A percentile compares a stretch with the other conserved stretches of the same genome.
These are phyloP conservation scores for Upupa epops DNA, from an alignment of 2,113 vertebrate species.

Conservation along the genomic window DNA sequence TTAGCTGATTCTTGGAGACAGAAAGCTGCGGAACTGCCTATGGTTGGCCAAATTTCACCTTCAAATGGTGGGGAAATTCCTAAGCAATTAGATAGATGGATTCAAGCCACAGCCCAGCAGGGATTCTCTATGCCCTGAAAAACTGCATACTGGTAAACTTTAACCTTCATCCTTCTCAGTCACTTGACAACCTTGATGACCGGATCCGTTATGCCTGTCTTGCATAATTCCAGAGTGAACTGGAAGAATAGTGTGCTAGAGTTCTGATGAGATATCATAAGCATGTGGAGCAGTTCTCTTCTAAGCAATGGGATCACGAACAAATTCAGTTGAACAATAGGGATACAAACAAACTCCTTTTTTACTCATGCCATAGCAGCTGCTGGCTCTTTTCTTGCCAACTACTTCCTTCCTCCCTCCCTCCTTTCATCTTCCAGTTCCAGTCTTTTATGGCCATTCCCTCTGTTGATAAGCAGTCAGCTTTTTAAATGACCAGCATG, in stretches of 20 bases:
- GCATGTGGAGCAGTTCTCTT: neutral
- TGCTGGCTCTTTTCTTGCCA: neutral
- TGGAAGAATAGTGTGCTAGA: neutral
- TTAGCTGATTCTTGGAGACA: neutral
- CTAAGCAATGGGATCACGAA: neutral
- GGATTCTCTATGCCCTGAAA: neutral
- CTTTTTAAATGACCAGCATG: neutral
- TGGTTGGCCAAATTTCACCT: neutral
- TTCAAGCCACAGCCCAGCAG: neutral
- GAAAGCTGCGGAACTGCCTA: neutral
- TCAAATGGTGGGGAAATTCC: constrained; percentile 4
- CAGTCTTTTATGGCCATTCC: neutral
- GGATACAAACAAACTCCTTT: neutral
- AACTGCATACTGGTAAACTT: neutral
- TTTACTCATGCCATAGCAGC: neutral
- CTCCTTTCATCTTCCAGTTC: neutral
- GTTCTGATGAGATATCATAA: neutral
- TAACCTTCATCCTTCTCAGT: neutral
- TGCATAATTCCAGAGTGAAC: neutral
- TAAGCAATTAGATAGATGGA: neutral
- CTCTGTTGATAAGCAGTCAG: neutral
- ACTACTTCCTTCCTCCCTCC: neutral
- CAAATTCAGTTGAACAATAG: neutral
- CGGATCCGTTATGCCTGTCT: neutral
- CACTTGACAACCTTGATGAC: neutral